Base-by-base conservation (phyloP, 2,888 invertebrate species). In the Hermodice carunculata region DNA sequence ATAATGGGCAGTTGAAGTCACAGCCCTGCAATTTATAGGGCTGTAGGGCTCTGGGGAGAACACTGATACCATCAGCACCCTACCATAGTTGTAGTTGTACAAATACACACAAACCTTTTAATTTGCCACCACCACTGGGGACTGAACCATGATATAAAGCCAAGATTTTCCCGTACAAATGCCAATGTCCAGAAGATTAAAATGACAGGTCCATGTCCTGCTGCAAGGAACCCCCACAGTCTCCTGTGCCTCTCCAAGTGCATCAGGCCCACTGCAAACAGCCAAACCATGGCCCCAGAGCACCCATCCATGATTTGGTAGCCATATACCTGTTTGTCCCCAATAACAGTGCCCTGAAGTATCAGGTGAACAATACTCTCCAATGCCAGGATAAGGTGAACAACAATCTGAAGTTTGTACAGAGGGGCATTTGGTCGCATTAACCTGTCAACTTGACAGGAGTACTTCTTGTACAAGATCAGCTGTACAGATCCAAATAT, bases 81-180 rank as follows among this genome's bases (percentile, higher is more conserved):
- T n/a, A n/a, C n/a, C n/a, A n/a, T n/a, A n/a, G n/a, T n/a, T n/a
- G n/a, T n/a, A n/a, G n/a, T n/a, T n/a, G n/a, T n/a, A n/a, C n/a
- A n/a, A n/a, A n/a, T n/a, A n/a, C 26, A 14, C 14, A 89, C 91
- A 90, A 87, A 96, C 96, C 90, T 90, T 80, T 91, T 90, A 40
- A 96, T 87, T 79, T 92, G 90, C 88, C 96, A 98, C 96, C 96
- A 98, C 96, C 96, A 98, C 81, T 92, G 91, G 76, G 92, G 90
- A 81, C 93, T 93, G 74, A 91, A 91, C 69, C 96, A 89, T 85
- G 96, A 96, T 56, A 98, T 87, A 78, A 98, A 93, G 0, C 93
- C 90, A 67, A 97, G 87, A 85, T 95, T 96, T 85, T 97, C 95
- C 28, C 91, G 89, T 4, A 94, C 90, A 82, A 96, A 94, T 22